A percentile compares a stretch with the other conserved stretches of the same genome.
These are phyloP conservation scores for Aphaenogaster floridana DNA, from an alignment of 1,140 invertebrate genomes.

Conservation along the genomic window DNA sequence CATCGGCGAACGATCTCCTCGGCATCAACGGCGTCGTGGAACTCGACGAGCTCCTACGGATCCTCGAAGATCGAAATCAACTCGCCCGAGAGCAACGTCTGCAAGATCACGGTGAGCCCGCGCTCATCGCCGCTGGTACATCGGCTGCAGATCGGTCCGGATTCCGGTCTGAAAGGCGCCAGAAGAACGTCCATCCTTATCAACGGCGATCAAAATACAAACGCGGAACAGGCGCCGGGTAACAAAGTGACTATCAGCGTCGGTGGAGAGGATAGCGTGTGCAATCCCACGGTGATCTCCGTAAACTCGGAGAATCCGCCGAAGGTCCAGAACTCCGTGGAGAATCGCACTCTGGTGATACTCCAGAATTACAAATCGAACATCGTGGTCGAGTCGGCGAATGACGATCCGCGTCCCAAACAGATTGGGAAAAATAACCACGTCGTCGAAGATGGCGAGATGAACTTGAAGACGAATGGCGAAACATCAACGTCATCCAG, in stretches of 20 bases:
- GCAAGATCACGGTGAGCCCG: constrained; percentile 85
- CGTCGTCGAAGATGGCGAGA: constrained; percentile 9
- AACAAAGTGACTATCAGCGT: constrained; percentile 87
- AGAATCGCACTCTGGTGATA: constrained; percentile 85
- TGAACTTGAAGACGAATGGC: constrained; percentile 10
- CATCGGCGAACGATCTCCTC: constrained; percentile 63
- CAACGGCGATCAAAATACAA: constrained; percentile 90
- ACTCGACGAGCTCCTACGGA: constrained; percentile 68
- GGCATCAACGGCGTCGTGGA: constrained; percentile 70
- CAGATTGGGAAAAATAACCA: constrained; percentile 1
- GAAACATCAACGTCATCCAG: background rate
- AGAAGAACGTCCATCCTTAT: constrained; percentile 92
- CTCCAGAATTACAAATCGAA: constrained; percentile 85
- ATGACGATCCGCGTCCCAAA: constrained; percentile 48
- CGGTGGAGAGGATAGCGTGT: constrained; percentile 83
- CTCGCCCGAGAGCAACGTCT: constrained; percentile 81
- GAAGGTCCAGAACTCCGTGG: constrained; percentile 77
- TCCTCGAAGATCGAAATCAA: constrained; percentile 81
- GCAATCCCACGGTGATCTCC: constrained; percentile 85
- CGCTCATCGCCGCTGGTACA: constrained; percentile 86
- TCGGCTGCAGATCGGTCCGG: constrained; percentile 87
- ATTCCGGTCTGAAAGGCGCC: constrained; percentile 79
- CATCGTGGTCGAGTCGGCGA: constrained; percentile 81
- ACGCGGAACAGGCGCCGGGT: constrained; percentile 87
- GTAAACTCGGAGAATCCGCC: constrained; percentile 80